These are phyloP conservation scores for Callipepla californica DNA, from an alignment of 2,113 vertebrate genomes.

Conservation along the genomic window DNA sequence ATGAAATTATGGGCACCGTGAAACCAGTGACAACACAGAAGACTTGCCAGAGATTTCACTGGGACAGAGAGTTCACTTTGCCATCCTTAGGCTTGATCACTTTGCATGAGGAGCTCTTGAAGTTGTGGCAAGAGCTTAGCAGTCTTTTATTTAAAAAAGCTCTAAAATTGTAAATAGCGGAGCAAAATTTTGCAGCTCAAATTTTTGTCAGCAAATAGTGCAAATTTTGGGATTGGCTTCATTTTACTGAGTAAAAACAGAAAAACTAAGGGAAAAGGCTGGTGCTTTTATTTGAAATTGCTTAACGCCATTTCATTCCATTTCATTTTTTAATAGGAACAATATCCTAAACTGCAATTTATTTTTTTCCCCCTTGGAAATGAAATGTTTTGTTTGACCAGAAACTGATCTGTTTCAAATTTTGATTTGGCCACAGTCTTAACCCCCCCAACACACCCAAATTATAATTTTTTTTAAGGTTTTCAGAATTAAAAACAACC, in stretches of 20 bases:
- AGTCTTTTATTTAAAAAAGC: not conserved
- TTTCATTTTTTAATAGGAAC: conserved; percentile 2
- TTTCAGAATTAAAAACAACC: conserved; percentile 11
- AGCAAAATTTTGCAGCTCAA: not conserved
- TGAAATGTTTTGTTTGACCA: not conserved
- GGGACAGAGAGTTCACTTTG: not conserved
- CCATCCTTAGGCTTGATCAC: not conserved
- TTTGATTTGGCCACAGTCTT: not conserved
- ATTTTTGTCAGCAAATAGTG: not conserved
- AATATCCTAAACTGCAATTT: not conserved
- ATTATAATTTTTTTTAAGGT: not conserved
- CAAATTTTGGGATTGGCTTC: not conserved
- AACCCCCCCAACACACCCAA: not conserved
- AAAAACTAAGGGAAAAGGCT: not conserved
- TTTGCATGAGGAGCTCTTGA: not conserved
- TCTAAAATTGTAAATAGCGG: not conserved
- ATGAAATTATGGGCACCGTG: not conserved
- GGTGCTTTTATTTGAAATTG: not conserved
- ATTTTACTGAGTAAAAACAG: not conserved
- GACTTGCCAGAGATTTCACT: not conserved
- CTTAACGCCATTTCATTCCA: not conserved
- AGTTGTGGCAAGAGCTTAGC: not conserved
- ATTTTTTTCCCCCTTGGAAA: not conserved
- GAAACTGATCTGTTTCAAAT: not conserved
- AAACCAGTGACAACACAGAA: not conserved